phyloP scores from a whole-genome alignment of 2,888 invertebrate species.

The Drosophila nr. perissopoda region DNA sequence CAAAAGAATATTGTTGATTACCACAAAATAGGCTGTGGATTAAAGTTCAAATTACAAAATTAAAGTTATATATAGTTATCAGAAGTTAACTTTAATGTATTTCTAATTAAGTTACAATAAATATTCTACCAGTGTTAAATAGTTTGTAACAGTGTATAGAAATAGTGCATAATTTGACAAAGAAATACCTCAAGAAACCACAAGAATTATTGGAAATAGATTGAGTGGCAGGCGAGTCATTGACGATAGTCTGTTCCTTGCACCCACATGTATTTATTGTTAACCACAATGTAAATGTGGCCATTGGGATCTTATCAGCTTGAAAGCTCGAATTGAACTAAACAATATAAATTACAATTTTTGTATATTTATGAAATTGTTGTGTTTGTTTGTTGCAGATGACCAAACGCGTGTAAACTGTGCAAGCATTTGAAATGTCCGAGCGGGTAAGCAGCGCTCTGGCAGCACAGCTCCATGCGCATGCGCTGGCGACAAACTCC shows the following conservation, averaged over 20 bases:
- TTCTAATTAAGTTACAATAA: neutral
- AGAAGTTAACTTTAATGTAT: neutral
- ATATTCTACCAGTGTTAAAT: slow-evolving; percentile 25
- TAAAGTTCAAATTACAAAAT: neutral
- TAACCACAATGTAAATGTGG: neutral
- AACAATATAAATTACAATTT: neutral
- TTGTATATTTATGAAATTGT: neutral
- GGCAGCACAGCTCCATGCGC: slow-evolving; percentile 69
- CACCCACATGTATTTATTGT: neutral
- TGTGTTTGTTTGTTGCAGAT: slow-evolving; percentile 45
- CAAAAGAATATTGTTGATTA: neutral
- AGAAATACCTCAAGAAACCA: slow-evolving; percentile 18
- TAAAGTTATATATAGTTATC: neutral
- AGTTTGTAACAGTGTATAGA: neutral
- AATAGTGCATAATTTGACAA: slow-evolving; percentile 1
- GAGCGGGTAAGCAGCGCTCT: slow-evolving; percentile 79
- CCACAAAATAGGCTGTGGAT: neutral
- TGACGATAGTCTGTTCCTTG: neutral
- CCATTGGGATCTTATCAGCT: neutral
- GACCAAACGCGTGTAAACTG: slow-evolving; percentile 41
- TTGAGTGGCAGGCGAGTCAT: slow-evolving; percentile 6
- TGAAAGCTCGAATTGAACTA: neutral
- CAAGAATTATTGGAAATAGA: slow-evolving; percentile 32
- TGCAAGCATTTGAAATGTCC: slow-evolving; percentile 66
- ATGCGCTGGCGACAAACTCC: slow-evolving; percentile 54